Conservation (phyloP, 2,797 vertebrate genomes). For the Scomberomorus guttatus region DNA sequence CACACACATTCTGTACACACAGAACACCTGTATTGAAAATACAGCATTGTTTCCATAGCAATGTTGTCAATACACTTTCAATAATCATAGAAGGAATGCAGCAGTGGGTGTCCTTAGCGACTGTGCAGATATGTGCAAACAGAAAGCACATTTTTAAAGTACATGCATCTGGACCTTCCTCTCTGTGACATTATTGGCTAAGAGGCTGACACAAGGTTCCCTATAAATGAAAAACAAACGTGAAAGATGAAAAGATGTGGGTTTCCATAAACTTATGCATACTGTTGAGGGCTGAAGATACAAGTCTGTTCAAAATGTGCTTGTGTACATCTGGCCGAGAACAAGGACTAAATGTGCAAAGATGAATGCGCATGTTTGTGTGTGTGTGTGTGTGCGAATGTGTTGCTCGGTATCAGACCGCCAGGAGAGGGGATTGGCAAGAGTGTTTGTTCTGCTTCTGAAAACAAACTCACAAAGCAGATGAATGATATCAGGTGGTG, state of each 20-base stretch:
- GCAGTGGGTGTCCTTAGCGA: conserved; percentile 34
- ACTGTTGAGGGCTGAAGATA: neutral
- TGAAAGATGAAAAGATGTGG: conserved; percentile 49
- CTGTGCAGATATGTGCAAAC: neutral
- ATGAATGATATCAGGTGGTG: conserved; percentile 81
- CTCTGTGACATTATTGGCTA: conserved; percentile 33
- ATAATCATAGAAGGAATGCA: conserved; percentile 51
- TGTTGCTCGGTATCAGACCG: conserved; percentile 66
- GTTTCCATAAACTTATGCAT: conserved; percentile 18
- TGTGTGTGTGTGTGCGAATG: conserved; percentile 10
- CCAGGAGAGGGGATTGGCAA: conserved; percentile 71
- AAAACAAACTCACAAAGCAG: conserved; percentile 82
- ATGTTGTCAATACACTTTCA: conserved; percentile 67
- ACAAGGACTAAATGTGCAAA: conserved; percentile 2
- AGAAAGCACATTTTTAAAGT: neutral
- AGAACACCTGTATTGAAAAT: conserved; percentile 51
- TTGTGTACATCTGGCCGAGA: neutral
- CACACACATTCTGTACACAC: conserved; percentile 12
- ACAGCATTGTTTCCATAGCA: conserved; percentile 67
- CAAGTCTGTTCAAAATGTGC: neutral
- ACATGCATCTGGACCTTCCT: conserved; percentile 10
- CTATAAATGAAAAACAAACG: no score
- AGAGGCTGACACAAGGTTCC: conserved; percentile 21
- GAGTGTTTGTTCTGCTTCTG: conserved; percentile 79
- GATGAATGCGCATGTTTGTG: conserved; percentile 23